A percentile compares a stretch with the other conserved stretches of the same genome.
Evolutionary conservation across 2,888 invertebrate species (phyloP).

Genomic region (Cyclophora albipunctata): DNA sequence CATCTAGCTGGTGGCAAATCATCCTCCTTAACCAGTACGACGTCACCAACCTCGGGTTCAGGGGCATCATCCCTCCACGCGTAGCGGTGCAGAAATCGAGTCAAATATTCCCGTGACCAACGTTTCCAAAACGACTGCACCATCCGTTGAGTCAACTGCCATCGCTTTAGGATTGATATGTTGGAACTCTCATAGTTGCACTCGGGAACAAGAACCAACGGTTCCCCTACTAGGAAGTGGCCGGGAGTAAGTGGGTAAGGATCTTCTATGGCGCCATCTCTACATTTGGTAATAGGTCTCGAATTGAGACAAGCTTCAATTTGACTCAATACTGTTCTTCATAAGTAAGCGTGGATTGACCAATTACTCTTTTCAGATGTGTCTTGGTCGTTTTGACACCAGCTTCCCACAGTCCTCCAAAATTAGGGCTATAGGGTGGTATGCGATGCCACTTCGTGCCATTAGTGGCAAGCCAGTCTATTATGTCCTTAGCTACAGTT

Average conservation of each 20-base stretch:
- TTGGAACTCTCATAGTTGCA: not conserved
- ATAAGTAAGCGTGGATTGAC: too few species aligned
- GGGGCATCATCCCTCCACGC: not conserved
- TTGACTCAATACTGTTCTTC: too few species aligned
- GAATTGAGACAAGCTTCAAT: too few species aligned
- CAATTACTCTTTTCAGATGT: too few species aligned
- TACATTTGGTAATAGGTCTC: too few species aligned
- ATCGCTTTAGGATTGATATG: not conserved
- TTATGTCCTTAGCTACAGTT: too few species aligned
- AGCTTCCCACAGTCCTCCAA: too few species aligned
- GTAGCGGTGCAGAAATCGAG: not conserved
- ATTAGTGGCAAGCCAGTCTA: too few species aligned
- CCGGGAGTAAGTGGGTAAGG: not conserved
- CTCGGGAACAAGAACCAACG: not conserved
- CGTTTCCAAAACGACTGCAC: not conserved
- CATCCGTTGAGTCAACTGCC: not conserved
- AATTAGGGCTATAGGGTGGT: too few species aligned
- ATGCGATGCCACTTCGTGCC: too few species aligned
- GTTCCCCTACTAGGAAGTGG: not conserved
- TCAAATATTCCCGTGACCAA: conserved; percentile 12
- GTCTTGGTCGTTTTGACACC: too few species aligned
- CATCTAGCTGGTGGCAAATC: not conserved
- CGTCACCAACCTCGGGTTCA: not conserved
- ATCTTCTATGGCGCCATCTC: too few species aligned
- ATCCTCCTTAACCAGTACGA: not conserved